phyloP scores from a whole-genome alignment of 2,113 vertebrate genomes.

The Pygathrix nemaeus region DNA sequence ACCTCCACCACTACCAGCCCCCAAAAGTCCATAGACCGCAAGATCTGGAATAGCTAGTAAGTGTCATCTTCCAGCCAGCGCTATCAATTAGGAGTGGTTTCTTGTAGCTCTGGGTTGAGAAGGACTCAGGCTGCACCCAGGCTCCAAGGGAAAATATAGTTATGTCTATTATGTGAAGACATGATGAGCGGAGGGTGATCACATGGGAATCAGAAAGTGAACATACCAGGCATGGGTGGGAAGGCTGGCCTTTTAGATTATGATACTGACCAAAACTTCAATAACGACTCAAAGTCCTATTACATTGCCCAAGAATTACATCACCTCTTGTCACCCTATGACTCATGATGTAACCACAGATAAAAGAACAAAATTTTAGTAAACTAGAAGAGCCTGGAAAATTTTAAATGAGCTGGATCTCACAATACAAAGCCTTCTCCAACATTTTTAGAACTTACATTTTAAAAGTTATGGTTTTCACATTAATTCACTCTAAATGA shows the following conservation, averaged over 20 bases:
- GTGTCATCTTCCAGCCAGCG: not conserved
- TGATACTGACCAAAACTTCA: not conserved
- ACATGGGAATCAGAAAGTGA: not conserved
- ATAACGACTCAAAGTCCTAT: not conserved
- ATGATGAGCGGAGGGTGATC: not conserved
- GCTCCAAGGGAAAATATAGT: not conserved
- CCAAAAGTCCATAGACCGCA: not conserved
- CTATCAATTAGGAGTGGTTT: not conserved
- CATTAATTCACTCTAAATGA: not conserved
- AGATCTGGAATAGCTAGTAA: not conserved
- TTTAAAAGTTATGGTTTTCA: not conserved
- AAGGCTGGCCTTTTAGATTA: not conserved
- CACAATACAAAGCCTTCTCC: not conserved
- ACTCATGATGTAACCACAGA: not conserved
- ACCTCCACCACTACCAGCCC: not conserved
- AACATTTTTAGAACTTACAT: not conserved
- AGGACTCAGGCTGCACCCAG: not conserved
- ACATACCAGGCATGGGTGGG: not conserved
- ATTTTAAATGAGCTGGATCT: not conserved
- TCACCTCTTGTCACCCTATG: not conserved
- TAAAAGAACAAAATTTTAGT: constrained; percentile 10
- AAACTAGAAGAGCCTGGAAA: not conserved
- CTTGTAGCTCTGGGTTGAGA: not conserved
- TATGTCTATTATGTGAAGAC: not conserved
- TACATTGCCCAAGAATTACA: not conserved